These are phyloP conservation scores for Drosophila ercepeae DNA, from an alignment of 1,140 invertebrate genomes.

Conservation along the genomic window DNA sequence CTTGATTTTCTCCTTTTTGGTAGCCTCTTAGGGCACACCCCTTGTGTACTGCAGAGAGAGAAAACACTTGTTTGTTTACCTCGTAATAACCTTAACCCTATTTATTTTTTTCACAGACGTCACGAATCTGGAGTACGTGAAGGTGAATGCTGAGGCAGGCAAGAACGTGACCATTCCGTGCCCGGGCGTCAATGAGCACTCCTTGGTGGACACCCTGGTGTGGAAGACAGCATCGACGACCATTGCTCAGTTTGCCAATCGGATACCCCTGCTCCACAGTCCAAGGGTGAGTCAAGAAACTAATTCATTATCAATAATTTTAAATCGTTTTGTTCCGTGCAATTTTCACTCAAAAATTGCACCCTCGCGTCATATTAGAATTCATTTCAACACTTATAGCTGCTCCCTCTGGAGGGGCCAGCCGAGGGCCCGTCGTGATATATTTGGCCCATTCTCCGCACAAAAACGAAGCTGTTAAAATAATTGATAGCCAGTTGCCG, in stretches of 20 bases:
- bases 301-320: not conserved
- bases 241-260: constrained; percentile 83
- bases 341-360: constrained; percentile 21
- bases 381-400: constrained; percentile 64
- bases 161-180: constrained; percentile 87
- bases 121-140: constrained; percentile 85
- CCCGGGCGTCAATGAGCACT: constrained; percentile 87
- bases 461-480: constrained; percentile 74
- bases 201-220: constrained; percentile 87
- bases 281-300: constrained; percentile 68
- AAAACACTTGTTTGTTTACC: constrained; percentile 1
- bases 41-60: not conserved
- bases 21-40: not conserved
- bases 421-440: constrained; percentile 26
- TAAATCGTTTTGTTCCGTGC: constrained; percentile 3
- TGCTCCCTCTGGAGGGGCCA: constrained; percentile 9
- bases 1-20: not conserved
- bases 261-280: constrained; percentile 81
- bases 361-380: constrained; percentile 68
- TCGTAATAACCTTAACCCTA: not conserved
- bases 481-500: constrained; percentile 76
- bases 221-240: constrained; percentile 85
- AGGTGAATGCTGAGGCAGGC: constrained; percentile 87
- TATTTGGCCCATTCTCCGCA: constrained; percentile 33
- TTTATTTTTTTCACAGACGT: constrained; percentile 83